Conservation (phyloP, 2,888 invertebrate genomes). For the Nephrotoma guestfalica region DNA sequence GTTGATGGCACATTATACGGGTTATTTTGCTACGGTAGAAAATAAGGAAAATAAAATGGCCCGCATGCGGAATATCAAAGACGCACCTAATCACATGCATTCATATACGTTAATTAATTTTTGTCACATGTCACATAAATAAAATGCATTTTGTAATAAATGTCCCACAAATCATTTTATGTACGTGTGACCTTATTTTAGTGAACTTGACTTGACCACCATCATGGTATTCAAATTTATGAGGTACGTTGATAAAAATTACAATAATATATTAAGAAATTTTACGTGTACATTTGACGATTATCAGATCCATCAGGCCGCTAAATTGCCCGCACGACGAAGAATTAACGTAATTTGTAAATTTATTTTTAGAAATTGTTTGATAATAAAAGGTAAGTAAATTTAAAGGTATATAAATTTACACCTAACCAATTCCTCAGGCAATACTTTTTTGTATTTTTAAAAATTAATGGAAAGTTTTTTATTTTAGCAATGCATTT, state of each 20-base stretch:
- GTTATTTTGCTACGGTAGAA: background rate
- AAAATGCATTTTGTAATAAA: background rate
- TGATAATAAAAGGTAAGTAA: no score
- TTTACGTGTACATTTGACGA: background rate
- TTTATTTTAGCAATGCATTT: no score
- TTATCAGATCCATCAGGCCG: no score
- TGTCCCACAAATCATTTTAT: background rate
- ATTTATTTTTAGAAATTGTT: no score
- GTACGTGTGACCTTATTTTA: background rate
- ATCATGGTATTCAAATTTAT: background rate
- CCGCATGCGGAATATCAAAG: background rate
- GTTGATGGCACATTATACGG: background rate
- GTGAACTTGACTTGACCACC: background rate
- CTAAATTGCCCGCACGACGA: no score
- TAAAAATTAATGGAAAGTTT: no score
- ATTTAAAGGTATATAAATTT: no score
- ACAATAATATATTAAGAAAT: no score
- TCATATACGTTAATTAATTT: background rate
- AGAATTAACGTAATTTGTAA: no score
- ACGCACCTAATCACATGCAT: background rate
- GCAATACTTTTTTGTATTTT: no score
- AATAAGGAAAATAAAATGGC: background rate
- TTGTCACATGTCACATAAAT: background rate
- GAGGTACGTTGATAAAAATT: no score
- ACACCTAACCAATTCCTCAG: no score